phyloP scores from a whole-genome alignment of 2,113 vertebrate species.

The Octodon degus region DNA sequence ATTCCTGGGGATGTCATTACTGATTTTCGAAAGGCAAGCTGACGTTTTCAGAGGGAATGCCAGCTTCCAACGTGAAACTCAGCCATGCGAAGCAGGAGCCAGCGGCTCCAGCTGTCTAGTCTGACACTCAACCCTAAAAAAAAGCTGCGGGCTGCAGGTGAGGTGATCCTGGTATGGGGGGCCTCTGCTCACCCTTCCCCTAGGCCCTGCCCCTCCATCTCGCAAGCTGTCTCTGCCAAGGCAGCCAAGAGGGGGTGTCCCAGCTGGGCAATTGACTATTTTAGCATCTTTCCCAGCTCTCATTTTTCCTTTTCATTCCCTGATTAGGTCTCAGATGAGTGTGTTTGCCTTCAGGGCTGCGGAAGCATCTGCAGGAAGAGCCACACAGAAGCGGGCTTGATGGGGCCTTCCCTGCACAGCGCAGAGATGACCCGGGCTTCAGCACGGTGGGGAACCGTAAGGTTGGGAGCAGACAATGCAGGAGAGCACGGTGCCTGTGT shows the following conservation, averaged over 20 bases:
- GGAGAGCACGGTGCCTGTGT: not conserved
- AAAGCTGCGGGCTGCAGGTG: not conserved
- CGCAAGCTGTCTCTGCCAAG: not conserved
- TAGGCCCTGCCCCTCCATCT: not conserved
- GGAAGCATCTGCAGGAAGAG: not conserved
- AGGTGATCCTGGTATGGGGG: not conserved
- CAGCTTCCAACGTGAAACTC: not conserved
- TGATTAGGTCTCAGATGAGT: slow-evolving; percentile 62
- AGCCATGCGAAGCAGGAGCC: not conserved
- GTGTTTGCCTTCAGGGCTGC: not conserved
- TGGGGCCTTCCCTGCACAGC: not conserved
- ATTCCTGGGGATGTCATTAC: not conserved
- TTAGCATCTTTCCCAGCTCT: slow-evolving; percentile 2
- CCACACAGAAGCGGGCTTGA: rapidly evolving
- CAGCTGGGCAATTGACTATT: not conserved
- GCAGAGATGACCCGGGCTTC: not conserved
- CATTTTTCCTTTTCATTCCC: slow-evolving; percentile 2
- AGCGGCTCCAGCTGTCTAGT: not conserved
- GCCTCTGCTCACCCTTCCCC: not conserved
- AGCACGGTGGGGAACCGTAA: rapidly evolving
- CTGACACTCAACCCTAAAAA: not conserved
- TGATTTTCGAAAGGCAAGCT: not conserved
- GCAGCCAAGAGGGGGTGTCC: not conserved
- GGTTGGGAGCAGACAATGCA: not conserved
- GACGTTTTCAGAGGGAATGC: slow-evolving; percentile 31